Base-by-base conservation (phyloP, 37 sponge, comb jelly and placozoan genomes). In the Spongia lamella region DNA sequence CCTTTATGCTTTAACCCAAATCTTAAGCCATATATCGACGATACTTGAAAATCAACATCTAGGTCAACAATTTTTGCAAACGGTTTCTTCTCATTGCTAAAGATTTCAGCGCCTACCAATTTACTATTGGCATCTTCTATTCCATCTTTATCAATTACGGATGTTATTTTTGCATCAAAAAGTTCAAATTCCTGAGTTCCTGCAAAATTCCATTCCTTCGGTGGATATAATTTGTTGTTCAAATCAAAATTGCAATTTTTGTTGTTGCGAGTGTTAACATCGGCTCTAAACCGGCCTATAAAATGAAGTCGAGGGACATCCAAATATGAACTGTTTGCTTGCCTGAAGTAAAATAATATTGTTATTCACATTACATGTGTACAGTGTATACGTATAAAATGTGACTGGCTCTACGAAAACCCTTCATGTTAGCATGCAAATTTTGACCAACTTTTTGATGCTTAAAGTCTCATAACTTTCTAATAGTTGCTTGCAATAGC, bases 11-110 rank as follows among this genome's bases (percentile, higher is more conserved):
- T 24, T 4, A 79, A 15, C 7, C 80, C 71, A 79, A 79, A 79
- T 24, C 40, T 57, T 53, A 79, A 37, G 17, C 80, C 80, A 60
- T 79, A 79, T 36, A 79, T 56, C 15, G 80, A 55, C 5, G 71
- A 21, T 9, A 24, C 19, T 38, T 69, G 65, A 39, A 24, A 36
- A 38, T 75, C 70, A 3, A 66, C 60, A 63, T 83, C 83, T 2
- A 81, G 66, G 35, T 81, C 82, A 24, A 55, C 58, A 35, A 83
- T 33, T 56, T 83, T 83, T 25, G 75, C 58, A 58, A 66, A 83
- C 15, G 83, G 76, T 3, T 20, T 30, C 3, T 66, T 68, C 2
- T 51, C 17, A 49, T 75, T 83, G 68, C 24, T 50, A 7, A 83
- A 36, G 25, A 83, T 55, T 37, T 6, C 2, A 1, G 33, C 33